phyloP scores from a whole-genome alignment of 1,140 invertebrate species.

The Oryctes rhinoceros region DNA sequence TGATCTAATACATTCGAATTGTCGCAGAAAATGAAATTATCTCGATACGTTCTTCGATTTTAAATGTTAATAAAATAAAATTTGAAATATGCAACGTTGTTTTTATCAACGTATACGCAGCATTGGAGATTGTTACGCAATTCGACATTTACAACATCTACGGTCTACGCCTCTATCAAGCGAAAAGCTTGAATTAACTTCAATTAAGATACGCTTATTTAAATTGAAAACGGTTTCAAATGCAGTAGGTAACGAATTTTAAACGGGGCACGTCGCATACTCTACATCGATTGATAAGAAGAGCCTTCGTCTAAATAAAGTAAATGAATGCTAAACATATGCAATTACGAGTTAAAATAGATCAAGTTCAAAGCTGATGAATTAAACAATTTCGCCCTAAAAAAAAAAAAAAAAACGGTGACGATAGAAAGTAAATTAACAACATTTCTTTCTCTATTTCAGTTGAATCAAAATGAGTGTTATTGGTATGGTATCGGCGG shows the following conservation, averaged over 20 bases:
- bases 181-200: background rate
- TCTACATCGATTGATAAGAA: too few relatives aligned
- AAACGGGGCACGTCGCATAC: background rate
- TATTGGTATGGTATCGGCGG: slow-evolving; percentile 81
- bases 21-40: background rate
- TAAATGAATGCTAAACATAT: too few relatives aligned
- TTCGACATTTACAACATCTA: background rate
- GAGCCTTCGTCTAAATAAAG: too few relatives aligned
- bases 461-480: slow-evolving; percentile 72
- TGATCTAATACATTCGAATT: background rate
- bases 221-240: background rate
- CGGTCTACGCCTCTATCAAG: background rate
- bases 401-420: too few relatives aligned
- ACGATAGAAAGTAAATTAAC: too few relatives aligned
- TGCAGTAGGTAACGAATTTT: background rate
- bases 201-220: slow-evolving; percentile 12
- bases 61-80: background rate
- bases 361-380: too few relatives aligned
- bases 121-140: background rate
- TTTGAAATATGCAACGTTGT: background rate
- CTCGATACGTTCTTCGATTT: background rate
- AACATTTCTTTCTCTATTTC: background rate
- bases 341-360: too few relatives aligned
- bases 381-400: too few relatives aligned
- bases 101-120: background rate